These are phyloP conservation scores for Muscicapa striata DNA, from an alignment of 2,797 vertebrate genomes.

Conservation along the genomic window DNA sequence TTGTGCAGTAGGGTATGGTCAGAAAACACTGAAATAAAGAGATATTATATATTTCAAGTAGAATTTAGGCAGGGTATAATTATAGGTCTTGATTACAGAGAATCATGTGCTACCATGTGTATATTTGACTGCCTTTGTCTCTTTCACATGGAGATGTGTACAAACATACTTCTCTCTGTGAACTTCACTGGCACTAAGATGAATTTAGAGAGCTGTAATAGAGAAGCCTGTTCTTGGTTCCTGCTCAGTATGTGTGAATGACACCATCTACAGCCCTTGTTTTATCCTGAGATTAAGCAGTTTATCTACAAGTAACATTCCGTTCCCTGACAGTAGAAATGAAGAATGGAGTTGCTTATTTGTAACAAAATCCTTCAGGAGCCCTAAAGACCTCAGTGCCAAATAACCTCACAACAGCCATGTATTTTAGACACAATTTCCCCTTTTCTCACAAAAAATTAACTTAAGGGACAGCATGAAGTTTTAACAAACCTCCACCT, in stretches of 20 bases:
- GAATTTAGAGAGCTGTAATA: not conserved
- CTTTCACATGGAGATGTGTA: not conserved
- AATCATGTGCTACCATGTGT: too few relatives aligned
- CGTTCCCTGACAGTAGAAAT: not conserved
- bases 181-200: not conserved
- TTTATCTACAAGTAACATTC: not conserved
- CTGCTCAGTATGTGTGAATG: not conserved
- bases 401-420: not conserved
- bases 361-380: not conserved
- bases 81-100: not conserved
- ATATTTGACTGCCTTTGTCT: not conserved
- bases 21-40: not conserved
- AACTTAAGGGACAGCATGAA: not conserved
- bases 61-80: not conserved
- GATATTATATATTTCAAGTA: not conserved
- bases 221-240: not conserved
- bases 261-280: not conserved
- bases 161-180: not conserved
- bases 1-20: not conserved
- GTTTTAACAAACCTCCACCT: not conserved
- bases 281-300: not conserved
- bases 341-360: not conserved
- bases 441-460: not conserved
- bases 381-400: not conserved
- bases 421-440: not conserved